A percentile compares a stretch with the other conserved stretches of the same genome.
phyloP scores from a whole-genome alignment of 1,140 invertebrate genomes.

The Halotydeus destructor region DNA sequence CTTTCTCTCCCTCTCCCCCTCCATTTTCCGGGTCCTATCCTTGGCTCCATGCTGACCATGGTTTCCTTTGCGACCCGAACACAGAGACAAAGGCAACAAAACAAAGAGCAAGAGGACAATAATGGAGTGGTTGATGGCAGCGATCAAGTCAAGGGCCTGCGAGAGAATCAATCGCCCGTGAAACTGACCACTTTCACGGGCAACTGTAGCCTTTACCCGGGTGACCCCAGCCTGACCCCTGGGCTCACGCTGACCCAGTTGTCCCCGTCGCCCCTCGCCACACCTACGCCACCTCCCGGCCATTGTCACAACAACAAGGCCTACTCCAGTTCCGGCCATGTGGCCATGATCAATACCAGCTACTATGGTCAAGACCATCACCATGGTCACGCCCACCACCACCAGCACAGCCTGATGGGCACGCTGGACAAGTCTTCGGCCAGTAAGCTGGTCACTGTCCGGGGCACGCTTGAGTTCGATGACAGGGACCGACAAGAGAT shows the following conservation, averaged over 20 bases:
- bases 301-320: not conserved
- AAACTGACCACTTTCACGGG: not conserved
- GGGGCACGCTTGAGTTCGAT: not conserved
- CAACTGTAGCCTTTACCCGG: not conserved
- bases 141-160: not conserved
- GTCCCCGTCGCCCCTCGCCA: not conserved
- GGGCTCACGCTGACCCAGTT: not conserved
- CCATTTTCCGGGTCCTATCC: not conserved
- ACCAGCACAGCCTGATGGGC: not conserved
- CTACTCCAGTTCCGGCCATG: not conserved
- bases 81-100: not conserved
- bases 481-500: slow-evolving; percentile 1
- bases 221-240: not conserved
- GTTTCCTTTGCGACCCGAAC: not conserved
- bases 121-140: not conserved
- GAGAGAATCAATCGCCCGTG: not conserved
- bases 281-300: not conserved
- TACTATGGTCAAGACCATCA: not conserved
- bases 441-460: not conserved
- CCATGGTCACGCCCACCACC: not conserved
- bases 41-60: not conserved
- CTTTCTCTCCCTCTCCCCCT: no score
- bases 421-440: not conserved
- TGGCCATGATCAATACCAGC: not conserved
- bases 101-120: not conserved